A percentile compares a stretch with the other conserved stretches of the same genome.
Evolutionary conservation across 2,888 invertebrate genomes (phyloP).

Genomic region (Drosophila leonis): DNA sequence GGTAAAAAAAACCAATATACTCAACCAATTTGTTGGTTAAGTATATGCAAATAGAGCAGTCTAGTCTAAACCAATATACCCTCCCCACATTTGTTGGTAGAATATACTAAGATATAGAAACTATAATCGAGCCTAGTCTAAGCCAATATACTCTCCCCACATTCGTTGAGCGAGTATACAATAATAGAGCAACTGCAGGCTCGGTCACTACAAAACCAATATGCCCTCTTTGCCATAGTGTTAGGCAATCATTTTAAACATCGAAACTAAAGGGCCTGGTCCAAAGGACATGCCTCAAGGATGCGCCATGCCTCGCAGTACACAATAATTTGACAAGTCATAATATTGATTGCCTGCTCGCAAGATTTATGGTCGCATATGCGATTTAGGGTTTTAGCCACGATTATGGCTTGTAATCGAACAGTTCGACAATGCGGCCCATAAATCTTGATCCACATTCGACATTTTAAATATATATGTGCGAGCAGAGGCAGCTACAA

Average conservation of each 20-base stretch:
- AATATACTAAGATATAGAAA: too few relatives aligned
- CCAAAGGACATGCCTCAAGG: constrained; percentile 41
- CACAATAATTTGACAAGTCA: constrained; percentile 80
- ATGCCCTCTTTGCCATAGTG: neutral
- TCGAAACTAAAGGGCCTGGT: neutral
- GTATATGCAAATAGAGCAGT: too few relatives aligned
- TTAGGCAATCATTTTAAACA: neutral
- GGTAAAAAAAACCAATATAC: too few relatives aligned
- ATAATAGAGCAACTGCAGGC: neutral
- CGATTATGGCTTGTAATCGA: constrained; percentile 85
- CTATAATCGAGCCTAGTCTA: too few relatives aligned
- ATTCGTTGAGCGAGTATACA: neutral
- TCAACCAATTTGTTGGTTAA: too few relatives aligned
- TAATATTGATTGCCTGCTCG: constrained; percentile 72
- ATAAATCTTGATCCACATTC: constrained; percentile 80
- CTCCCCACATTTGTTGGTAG: too few relatives aligned
- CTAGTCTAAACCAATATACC: too few relatives aligned
- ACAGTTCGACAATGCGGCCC: constrained; percentile 84
- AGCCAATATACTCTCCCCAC: neutral
- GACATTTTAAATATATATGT: constrained; percentile 10
- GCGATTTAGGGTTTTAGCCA: constrained; percentile 68
- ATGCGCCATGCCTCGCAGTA: constrained; percentile 21
- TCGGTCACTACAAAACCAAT: neutral
- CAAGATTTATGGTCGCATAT: constrained; percentile 75
- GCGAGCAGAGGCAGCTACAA: constrained; percentile 52